These are phyloP conservation scores for Xenopus laevis DNA, from an alignment of 2,113 vertebrate species.

Conservation along the genomic window DNA sequence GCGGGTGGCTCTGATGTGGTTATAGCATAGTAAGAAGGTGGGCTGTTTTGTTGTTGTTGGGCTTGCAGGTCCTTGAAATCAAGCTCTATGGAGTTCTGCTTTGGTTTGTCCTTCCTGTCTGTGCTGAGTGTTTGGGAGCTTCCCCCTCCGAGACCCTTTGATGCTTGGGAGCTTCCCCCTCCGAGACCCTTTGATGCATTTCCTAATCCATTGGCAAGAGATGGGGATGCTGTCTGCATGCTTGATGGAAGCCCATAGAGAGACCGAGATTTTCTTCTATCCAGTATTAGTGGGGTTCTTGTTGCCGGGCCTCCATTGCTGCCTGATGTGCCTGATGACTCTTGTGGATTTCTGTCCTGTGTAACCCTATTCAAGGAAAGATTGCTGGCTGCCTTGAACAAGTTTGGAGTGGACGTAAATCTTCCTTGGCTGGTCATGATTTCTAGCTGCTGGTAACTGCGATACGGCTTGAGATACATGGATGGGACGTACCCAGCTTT, in stretches of 20 bases:
- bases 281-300: background rate
- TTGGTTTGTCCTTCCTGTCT: background rate
- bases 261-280: background rate
- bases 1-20: background rate
- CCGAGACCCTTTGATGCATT: background rate
- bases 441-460: slow-evolving; percentile 65
- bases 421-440: slow-evolving; percentile 47
- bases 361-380: background rate
- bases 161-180: fast-evolving
- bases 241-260: slow-evolving; percentile 15
- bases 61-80: background rate
- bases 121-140: fast-evolving
- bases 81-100: slow-evolving; percentile 28
- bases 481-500: slow-evolving; percentile 75
- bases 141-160: background rate
- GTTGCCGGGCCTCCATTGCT: no score
- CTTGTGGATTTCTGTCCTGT: background rate
- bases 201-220: background rate
- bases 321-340: no score
- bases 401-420: slow-evolving; percentile 56
- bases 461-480: slow-evolving; percentile 77
- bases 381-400: slow-evolving; percentile 43
- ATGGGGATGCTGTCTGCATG: background rate
- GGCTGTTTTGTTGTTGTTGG: background rate
- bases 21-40: slow-evolving; percentile 1